Evolutionary conservation across 2,113 vertebrate genomes (phyloP).

Genomic region (Rhegmatorhina hoffmannsi): DNA sequence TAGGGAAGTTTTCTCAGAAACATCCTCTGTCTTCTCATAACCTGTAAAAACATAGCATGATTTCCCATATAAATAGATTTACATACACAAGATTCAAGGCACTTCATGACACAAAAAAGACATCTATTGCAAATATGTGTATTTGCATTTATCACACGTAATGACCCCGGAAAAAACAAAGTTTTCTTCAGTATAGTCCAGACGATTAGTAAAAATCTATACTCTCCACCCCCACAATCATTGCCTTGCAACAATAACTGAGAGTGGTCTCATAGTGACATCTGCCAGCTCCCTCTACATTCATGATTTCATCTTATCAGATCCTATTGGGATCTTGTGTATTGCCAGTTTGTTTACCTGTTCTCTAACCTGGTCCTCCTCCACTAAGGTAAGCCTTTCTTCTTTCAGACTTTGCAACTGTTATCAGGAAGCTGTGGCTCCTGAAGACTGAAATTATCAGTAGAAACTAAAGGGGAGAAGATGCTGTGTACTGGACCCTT

Average conservation of each 20-base stretch:
- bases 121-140: neutral
- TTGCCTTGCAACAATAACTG: neutral
- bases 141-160: neutral
- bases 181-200: neutral
- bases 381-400: neutral
- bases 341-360: neutral
- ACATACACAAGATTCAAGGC: neutral
- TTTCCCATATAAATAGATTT: neutral
- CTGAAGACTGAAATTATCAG: neutral
- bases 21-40: constrained; percentile 95
- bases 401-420: neutral
- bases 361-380: neutral
- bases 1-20: constrained; percentile 91
- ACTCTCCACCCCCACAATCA: neutral
- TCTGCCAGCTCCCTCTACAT: neutral
- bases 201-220: neutral
- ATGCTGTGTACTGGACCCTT: neutral
- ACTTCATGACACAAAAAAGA: neutral
- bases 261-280: neutral
- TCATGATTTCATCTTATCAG: neutral
- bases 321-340: neutral
- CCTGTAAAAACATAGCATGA: constrained; percentile 75
- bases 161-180: neutral
- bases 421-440: neutral
- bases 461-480: neutral